Conservation (phyloP, 1,140 invertebrate genomes). For the Eriocheir sinensis region DNA sequence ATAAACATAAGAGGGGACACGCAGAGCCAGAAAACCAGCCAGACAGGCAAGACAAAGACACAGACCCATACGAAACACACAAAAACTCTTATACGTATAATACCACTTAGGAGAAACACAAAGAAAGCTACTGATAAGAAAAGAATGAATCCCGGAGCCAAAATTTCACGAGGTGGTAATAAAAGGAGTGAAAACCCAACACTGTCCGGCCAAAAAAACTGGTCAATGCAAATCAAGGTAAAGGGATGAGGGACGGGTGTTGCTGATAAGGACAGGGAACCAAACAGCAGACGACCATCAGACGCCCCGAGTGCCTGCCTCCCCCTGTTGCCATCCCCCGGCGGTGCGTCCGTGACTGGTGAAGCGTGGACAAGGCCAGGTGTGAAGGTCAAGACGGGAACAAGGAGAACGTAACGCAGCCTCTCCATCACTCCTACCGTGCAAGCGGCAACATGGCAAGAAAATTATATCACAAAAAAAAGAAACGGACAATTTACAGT, state of each 20-base stretch:
- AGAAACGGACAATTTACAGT: too few species aligned
- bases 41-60: too few species aligned
- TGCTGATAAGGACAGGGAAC: not conserved
- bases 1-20: too few species aligned
- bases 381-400: constrained; percentile 5
- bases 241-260: not conserved
- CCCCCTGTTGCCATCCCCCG: not conserved
- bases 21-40: too few species aligned
- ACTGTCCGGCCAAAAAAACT: not conserved
- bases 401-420: not conserved
- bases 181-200: not conserved
- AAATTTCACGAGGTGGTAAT: too few species aligned
- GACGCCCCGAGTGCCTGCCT: not conserved
- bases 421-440: constrained; percentile 1
- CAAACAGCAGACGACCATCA: too few species aligned
- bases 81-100: not conserved
- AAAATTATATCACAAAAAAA: not conserved
- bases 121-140: not conserved
- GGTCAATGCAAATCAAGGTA: not conserved
- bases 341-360: not conserved
- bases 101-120: not conserved
- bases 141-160: too few species aligned
- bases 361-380: not conserved
- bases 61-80: too few species aligned
- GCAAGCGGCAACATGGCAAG: not conserved